Conservation (phyloP, 2,888 invertebrate genomes). For the Pheosia gnoma region DNA sequence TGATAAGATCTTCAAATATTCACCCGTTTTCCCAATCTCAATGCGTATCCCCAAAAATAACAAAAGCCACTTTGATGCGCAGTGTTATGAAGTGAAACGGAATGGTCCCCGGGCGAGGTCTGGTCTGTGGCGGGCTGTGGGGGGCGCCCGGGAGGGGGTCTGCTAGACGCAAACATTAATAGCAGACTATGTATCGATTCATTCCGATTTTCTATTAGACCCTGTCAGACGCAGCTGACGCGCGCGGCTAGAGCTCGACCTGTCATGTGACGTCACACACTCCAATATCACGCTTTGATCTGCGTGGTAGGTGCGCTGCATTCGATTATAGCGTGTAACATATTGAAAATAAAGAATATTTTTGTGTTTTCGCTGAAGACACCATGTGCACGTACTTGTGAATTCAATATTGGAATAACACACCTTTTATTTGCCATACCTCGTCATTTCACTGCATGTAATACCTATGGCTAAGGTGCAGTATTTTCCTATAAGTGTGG, state of each 20-base stretch:
- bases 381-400: neutral
- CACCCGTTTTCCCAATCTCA: neutral
- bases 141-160: slow-evolving; percentile 17
- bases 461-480: too few species aligned
- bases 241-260: slow-evolving; percentile 13
- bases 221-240: slow-evolving; percentile 60
- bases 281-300: slow-evolving; percentile 8
- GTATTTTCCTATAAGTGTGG: too few species aligned
- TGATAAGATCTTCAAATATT: neutral
- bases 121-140: slow-evolving; percentile 4
- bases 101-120: slow-evolving; percentile 19
- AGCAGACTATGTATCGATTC: slow-evolving; percentile 48
- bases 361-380: neutral
- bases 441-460: neutral
- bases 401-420: neutral
- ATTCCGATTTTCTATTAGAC: slow-evolving; percentile 53
- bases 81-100: slow-evolving; percentile 44
- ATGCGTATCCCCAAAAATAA: slow-evolving; percentile 18
- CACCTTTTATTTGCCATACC: neutral
- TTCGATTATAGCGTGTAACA: neutral
- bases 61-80: slow-evolving; percentile 37
- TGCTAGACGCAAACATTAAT: slow-evolving; percentile 37
- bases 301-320: neutral
- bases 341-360: neutral
- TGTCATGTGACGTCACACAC: neutral